Evolutionary conservation across 2,797 vertebrate genomes (phyloP), one percentile per base, ranked within the genome.

Genomic region (Aldrovandia affinis): DNA sequence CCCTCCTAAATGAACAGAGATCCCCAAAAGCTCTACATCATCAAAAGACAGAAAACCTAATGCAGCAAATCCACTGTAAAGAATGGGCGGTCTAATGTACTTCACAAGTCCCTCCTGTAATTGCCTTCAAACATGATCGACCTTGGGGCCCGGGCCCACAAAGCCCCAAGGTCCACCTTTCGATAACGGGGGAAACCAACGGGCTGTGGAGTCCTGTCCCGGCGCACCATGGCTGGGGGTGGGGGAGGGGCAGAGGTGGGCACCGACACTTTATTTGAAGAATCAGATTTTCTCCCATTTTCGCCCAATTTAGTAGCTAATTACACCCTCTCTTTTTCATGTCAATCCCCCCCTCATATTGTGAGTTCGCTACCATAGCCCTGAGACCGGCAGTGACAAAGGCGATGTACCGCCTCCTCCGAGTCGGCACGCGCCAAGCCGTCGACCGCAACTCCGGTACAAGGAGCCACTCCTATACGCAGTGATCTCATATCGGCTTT

Each of bases 111-210:
- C 75, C 63, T 47, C 54, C 82, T 28, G 36, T 82, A 84, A 87
- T 78, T 87, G 83, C 84, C 86, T 85, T 85, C 47, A 70, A 80
- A 84, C 75, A 70, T 77, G 81, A 85, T 88, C 81, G 78, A 63
- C 61, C 85, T 85, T 83, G 80, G 75, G n/a, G 77, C 77, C 68
- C 5, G 42, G 81, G 81, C 83, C 36, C n/a, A 65, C 79, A 55
- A 79, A 25, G 25, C 55, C 70, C 80, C 18, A 39, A 57, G 2
- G 63, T 54, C 57, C 33, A 70, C 47, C n/a, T 44, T n/a, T 70
- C 42, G 28, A 47, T 28, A 65, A 61, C 10, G 50, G 65, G 61
- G 14, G 28, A 10, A n/a, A 65, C 33, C 42, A 75, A 39, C 2
- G n/a, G n/a, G n/a, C n/a, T n/a, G 28, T n/a, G n/a, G 59, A 55